Conservation (phyloP, 2,113 vertebrate species). For the Ctenodactylus gundi region DNA sequence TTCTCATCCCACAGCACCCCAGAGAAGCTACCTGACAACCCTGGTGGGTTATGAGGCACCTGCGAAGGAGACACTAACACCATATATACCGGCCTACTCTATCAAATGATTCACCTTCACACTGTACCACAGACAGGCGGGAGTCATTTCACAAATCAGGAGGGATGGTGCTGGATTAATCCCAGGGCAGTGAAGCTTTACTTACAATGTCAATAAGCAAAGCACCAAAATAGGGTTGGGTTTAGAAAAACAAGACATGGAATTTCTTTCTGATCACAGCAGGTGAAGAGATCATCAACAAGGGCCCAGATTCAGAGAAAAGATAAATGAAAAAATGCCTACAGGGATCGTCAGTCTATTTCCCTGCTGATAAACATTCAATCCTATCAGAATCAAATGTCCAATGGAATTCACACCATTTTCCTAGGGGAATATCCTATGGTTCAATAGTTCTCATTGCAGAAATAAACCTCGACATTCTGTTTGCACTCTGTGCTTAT, state of each 20-base stretch:
- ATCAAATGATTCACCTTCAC: neutral
- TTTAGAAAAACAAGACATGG: neutral
- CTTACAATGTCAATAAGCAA: neutral
- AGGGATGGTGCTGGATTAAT: neutral
- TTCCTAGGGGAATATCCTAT: neutral
- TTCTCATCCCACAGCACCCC: neutral
- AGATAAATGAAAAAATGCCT: neutral
- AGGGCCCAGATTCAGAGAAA: neutral
- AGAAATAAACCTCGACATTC: neutral
- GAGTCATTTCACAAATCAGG: neutral
- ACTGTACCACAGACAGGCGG: neutral
- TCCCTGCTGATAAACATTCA: neutral
- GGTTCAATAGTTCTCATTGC: neutral
- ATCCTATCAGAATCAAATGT: conserved; percentile 4
- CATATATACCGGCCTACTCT: neutral
- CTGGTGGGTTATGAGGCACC: neutral
- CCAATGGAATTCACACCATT: neutral
- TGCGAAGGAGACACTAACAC: neutral
- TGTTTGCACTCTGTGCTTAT: neutral
- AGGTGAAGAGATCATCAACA: conserved; percentile 24
- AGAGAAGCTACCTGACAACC: neutral
- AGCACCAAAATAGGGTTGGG: neutral
- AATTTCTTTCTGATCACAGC: conserved; percentile 42
- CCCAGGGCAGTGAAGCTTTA: neutral
- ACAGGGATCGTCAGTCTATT: neutral